Evolutionary conservation across 1,140 invertebrate species (phyloP), one percentile per base, ranked within the genome.

Genomic region (Eumaeus atala): DNA sequence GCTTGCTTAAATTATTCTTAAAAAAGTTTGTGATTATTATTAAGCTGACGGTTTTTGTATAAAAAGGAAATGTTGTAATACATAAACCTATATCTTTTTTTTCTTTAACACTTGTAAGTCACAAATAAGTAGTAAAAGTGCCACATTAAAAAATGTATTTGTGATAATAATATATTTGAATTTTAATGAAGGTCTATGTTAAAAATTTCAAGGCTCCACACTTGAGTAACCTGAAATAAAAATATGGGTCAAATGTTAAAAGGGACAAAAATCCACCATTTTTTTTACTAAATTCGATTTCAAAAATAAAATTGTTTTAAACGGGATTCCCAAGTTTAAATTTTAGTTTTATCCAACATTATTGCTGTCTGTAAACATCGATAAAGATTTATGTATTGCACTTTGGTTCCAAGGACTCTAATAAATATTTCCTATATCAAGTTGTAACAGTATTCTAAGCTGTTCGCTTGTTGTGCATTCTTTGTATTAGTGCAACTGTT

Each of bases 1-100:
- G 40, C 40, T 44, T 16, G 40, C 40, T 44, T 44, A 44, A 16
- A 44, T 44, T 44, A 44, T 44, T 14, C 12, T 44, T 16, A 16
- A 42, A 42, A 14, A 10, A 4, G 9, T 9, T 14, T 9, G 14
- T 44, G 14, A 16, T 44, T 14, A 44, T 44, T 44, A 44, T 44
- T 16, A 9, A 9, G 9, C 17, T 44, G 8, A 5, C 14, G 35
- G 40, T 44, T 16, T 44, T 2, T 5, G n/a, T 10, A 37, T 37
- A 9, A 37, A 10, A 37, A 37, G 34, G 12, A 44, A 28, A 28
- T 28, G 6, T 28, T 28, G 21, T 14, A 44, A 44, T 44, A 44
- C 40, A 3, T 44, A 9, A 17, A 44, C 16, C 40, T 44, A 16
- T 44, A 44, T 44, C 12, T 14, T 16, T 9, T 37, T 44, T 42